Conservation (phyloP, 2,888 invertebrate genomes). For the Diarsia mendica region DNA sequence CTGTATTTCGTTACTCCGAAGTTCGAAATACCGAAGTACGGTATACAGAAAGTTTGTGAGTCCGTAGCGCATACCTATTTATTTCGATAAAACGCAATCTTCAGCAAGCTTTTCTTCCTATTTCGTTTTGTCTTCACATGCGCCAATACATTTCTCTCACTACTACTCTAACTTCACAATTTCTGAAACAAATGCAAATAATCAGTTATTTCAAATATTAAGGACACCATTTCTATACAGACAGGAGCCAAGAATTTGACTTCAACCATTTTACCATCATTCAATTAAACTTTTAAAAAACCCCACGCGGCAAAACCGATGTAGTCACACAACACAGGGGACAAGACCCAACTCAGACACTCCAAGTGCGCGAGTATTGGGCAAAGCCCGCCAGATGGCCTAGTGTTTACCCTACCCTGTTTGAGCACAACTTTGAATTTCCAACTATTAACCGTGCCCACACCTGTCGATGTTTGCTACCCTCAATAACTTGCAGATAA, state of each 20-base stretch:
- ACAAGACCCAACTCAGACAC: constrained; percentile 62
- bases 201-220: background rate
- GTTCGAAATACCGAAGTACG: too few species aligned
- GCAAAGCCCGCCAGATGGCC: constrained; percentile 87
- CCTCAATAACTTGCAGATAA: constrained; percentile 65
- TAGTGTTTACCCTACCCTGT: constrained; percentile 86
- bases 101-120: background rate
- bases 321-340: constrained; percentile 69
- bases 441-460: constrained; percentile 84
- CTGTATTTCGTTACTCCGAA: too few species aligned
- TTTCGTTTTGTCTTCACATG: background rate
- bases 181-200: background rate
- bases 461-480: constrained; percentile 86
- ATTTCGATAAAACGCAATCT: background rate
- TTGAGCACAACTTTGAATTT: constrained; percentile 89
- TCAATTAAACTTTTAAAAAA: background rate
- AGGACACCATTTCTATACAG: background rate
- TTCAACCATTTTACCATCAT: background rate
- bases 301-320: constrained; percentile 46
- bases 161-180: background rate
- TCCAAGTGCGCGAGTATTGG: constrained; percentile 71
- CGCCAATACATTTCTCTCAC: background rate
- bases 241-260: background rate
- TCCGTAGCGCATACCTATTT: background rate
- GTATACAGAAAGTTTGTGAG: too few species aligned